Conservation (phyloP, 2,888 invertebrate species). For the Scrobipalpa atriplicella region DNA sequence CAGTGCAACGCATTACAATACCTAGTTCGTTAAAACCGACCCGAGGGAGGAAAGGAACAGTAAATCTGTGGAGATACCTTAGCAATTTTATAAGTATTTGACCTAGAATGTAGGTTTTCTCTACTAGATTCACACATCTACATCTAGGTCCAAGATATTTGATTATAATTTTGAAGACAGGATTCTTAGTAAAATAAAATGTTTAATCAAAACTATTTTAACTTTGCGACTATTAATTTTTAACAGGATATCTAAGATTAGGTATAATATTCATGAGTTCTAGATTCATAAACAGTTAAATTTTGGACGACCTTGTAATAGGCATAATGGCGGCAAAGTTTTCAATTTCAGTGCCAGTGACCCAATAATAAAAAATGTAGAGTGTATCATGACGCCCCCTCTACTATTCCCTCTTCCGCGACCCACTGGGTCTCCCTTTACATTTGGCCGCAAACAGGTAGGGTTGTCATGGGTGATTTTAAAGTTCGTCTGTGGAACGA, state of each 20-base stretch:
- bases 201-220: no score
- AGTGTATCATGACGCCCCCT: constrained; percentile 33
- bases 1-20: constrained; percentile 60
- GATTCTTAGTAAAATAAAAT: no score
- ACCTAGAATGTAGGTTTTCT: no score
- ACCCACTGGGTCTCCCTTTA: constrained; percentile 55
- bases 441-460: constrained; percentile 54
- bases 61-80: constrained; percentile 38
- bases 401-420: constrained; percentile 39
- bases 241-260: no score
- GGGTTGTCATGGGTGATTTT: constrained; percentile 36
- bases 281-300: no score
- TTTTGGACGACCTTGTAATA: no score
- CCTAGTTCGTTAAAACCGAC: constrained; percentile 70
- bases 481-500: not conserved
- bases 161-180: no score
- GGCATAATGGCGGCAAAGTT: not conserved
- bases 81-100: not conserved
- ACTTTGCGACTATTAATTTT: no score
- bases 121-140: no score
- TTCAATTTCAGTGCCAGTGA: not conserved
- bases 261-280: no score
- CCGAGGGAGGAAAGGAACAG: constrained; percentile 40
- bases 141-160: not conserved
- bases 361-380: not conserved